Base-by-base conservation (phyloP, 2,888 invertebrate species). In the Ennomos quercinarius region DNA sequence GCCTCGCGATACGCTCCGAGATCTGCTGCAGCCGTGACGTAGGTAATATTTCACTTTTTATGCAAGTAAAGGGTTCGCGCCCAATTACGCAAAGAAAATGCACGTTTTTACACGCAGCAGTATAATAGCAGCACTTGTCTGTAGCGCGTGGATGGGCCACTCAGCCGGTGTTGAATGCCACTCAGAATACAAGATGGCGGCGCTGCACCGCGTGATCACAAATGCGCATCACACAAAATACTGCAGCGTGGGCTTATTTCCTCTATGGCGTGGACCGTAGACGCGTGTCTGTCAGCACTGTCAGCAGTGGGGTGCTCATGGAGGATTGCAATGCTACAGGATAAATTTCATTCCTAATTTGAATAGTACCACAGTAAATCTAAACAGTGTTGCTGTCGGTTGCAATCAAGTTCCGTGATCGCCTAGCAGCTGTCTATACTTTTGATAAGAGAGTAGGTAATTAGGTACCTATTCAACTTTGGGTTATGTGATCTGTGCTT, bases 101-200 rank as follows among this genome's bases (percentile, higher is more conserved):
- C 77, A 77, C 73, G 71, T 79, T 83, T 27, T 80, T 81, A 71
- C 77, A 73, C 76, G 74, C 77, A 68, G 67, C 65, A 57, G 71
- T 73, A 75, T 78, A 80, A 78, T 77, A 78, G 79, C 79, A 74
- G 73, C 73, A 74, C 85, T 84, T 80, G 81, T 82, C 80, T 81
- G 70, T 67, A 67, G 71, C 67, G 79, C 78, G 82, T 82, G 83
- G 81, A 87, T 83, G 79, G 74, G 75, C 83, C 85, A 83, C 88
- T 88, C 88, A 80, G 87, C 73, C 86, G 80, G 87, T 83, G 87
- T 87, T 83, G 83, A 85, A 83, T 79, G 73, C 83, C 83, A 77
- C 87, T 87, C 73, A 67, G 79, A 74, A 76, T 78, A 80, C 81
- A 84, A 86, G 85, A 85, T 83, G 83, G 82, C 86, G 83, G 73